Conservation (phyloP, 2,888 invertebrate species). For the Leptodirus hochenwartii region DNA sequence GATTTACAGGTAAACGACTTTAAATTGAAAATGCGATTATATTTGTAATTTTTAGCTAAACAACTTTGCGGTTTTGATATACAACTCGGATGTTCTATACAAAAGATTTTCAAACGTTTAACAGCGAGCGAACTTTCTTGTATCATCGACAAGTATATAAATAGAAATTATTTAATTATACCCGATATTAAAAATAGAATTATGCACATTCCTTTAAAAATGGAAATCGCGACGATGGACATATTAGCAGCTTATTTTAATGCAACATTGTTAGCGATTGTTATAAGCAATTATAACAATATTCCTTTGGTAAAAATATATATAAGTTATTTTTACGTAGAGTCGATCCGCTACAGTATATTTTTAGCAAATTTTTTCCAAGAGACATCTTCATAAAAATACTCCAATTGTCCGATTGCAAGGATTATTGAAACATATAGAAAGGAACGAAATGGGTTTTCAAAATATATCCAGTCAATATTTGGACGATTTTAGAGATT, state of each 20-base stretch:
- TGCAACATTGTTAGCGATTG: slow-evolving; percentile 36
- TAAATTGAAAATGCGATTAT: slow-evolving; percentile 13
- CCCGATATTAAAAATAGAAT: slow-evolving; percentile 27
- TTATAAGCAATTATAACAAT: slow-evolving; percentile 22
- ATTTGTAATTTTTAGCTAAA: slow-evolving; percentile 29
- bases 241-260: slow-evolving; percentile 52
- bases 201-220: slow-evolving; percentile 38
- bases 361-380: slow-evolving; percentile 20
- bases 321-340: background rate
- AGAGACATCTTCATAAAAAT: slow-evolving; percentile 21
- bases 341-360: no score
- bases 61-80: slow-evolving; percentile 43
- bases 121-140: slow-evolving; percentile 23
- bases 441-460: slow-evolving; percentile 13
- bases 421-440: slow-evolving; percentile 20
- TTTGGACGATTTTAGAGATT: slow-evolving; percentile 19
- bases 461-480: slow-evolving; percentile 17
- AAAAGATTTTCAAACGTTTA: slow-evolving; percentile 19
- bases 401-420: slow-evolving; percentile 21
- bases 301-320: slow-evolving; percentile 18
- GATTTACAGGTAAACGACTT: slow-evolving; percentile 22
- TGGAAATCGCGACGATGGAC: slow-evolving; percentile 31
- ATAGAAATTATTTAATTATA: slow-evolving; percentile 35
- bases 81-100: slow-evolving; percentile 37
- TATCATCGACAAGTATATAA: slow-evolving; percentile 28